phyloP scores from a whole-genome alignment of 1,140 invertebrate species.

The Halesus radiatus region DNA sequence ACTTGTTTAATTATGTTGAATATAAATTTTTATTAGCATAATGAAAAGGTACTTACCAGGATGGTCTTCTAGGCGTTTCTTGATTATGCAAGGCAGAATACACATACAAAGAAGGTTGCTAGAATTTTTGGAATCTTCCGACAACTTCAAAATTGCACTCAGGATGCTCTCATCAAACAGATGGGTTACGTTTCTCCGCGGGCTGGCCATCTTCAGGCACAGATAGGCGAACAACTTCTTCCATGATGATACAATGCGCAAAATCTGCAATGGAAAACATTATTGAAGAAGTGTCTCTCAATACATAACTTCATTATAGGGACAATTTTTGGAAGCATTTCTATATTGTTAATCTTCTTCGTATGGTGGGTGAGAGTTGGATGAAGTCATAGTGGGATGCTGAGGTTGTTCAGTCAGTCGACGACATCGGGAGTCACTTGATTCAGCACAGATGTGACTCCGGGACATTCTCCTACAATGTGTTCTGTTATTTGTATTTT shows the following conservation, averaged over 20 bases:
- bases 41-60: constrained; percentile 39
- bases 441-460: too few relatives aligned
- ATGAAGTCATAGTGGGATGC: too few relatives aligned
- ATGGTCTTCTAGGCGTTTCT: constrained; percentile 44
- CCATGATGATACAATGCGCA: constrained; percentile 37
- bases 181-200: constrained; percentile 20
- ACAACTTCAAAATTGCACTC: constrained; percentile 18
- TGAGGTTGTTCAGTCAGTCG: too few relatives aligned
- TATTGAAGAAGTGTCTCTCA: not conserved
- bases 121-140: not conserved
- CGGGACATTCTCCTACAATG: too few relatives aligned
- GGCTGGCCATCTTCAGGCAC: not conserved
- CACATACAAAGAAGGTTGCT: constrained; percentile 22
- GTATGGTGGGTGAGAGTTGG: too few relatives aligned
- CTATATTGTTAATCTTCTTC: too few relatives aligned
- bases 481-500: too few relatives aligned
- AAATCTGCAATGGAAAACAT: constrained; percentile 44
- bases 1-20: too few relatives aligned
- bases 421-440: too few relatives aligned
- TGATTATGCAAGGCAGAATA: constrained; percentile 39
- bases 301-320: too few relatives aligned
- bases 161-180: constrained; percentile 37
- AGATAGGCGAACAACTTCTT: constrained; percentile 36
- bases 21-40: too few relatives aligned
- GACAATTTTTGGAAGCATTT: too few relatives aligned